phyloP scores from a whole-genome alignment of 1,140 invertebrate species.

The Solenopsis invicta region DNA sequence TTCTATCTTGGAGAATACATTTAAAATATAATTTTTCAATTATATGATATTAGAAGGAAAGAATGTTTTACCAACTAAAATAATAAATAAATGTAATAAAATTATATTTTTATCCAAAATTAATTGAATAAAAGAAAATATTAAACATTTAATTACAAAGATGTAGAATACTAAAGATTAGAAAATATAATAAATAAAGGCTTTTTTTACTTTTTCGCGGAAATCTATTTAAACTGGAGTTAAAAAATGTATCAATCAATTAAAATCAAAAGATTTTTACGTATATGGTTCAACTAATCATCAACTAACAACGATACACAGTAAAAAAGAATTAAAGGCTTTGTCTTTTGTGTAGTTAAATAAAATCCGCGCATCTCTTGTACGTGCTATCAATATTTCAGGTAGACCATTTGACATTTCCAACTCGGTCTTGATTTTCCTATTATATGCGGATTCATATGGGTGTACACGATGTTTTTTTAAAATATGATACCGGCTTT shows the following conservation, averaged over 20 bases:
- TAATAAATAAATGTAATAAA: neutral
- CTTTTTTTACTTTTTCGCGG: neutral
- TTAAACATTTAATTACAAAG: neutral
- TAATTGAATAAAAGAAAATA: no score
- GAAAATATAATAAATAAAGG: neutral
- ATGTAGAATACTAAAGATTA: neutral
- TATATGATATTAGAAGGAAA: neutral
- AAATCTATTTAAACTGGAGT: neutral
- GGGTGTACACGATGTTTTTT: neutral
- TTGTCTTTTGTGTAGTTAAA: neutral
- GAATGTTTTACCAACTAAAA: neutral
- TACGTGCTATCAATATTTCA: neutral
- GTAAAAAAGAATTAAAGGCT: constrained; percentile 6
- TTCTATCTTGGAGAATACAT: neutral
- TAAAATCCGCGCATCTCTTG: neutral
- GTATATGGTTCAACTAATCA: neutral
- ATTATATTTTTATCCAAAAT: neutral
- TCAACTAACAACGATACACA: neutral
- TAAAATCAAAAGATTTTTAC: neutral
- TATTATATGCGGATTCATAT: neutral
- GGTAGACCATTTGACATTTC: constrained; percentile 18
- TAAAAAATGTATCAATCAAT: neutral
- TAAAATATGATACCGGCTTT: constrained; percentile 35
- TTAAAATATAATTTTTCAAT: neutral
- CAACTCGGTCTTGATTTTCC: constrained; percentile 8